Evolutionary conservation across 2,797 vertebrate species (phyloP).

Genomic region (Xenentodon cancila): DNA sequence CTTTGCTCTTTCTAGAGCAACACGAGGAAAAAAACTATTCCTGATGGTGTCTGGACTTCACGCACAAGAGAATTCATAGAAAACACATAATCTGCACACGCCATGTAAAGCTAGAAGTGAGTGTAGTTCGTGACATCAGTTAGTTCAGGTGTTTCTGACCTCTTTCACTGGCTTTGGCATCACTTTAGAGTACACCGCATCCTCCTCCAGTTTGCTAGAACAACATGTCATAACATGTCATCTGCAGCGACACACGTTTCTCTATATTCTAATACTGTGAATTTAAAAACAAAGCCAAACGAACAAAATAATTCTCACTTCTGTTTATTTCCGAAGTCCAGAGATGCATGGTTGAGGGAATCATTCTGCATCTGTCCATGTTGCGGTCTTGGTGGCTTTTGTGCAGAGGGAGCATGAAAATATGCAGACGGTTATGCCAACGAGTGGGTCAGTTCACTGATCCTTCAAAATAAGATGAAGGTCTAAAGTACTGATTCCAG

Average conservation of each 20-base stretch:
- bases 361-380: conserved; percentile 8
- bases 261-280: background rate
- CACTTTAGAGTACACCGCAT: conserved; percentile 37
- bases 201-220: conserved; percentile 15
- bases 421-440: conserved; percentile 1
- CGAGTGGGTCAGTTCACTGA: conserved; percentile 45
- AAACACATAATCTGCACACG: too few relatives aligned
- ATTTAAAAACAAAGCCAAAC: background rate
- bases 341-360: conserved; percentile 45
- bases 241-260: background rate
- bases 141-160: conserved; percentile 29
- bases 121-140: background rate
- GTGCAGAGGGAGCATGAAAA: conserved; percentile 38
- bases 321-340: conserved; percentile 43
- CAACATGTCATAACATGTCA: background rate
- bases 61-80: background rate
- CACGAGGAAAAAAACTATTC: background rate
- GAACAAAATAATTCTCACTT: conserved; percentile 39
- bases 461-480: conserved; percentile 8
- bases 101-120: too few relatives aligned
- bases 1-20: conserved; percentile 16
- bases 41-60: background rate
- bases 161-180: background rate
- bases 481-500: background rate
- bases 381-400: conserved; percentile 12